Evolutionary conservation across 1,140 invertebrate genomes (phyloP).

Genomic region (Procambarus virginalis): DNA sequence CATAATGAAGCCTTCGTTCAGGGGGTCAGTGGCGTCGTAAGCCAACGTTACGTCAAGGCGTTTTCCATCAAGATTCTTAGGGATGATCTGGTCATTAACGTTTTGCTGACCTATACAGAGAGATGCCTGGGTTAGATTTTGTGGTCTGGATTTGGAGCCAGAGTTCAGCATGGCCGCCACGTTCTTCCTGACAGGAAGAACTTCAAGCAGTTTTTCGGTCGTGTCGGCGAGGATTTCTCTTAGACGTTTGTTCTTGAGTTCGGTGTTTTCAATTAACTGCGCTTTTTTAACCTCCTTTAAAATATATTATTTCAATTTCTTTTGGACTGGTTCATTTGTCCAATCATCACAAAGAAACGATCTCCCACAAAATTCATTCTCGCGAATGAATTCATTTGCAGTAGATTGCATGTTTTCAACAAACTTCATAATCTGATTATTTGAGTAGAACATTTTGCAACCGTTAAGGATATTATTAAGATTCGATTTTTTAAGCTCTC

Average conservation of each 20-base stretch:
- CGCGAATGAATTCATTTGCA: background rate
- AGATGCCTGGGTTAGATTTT: background rate
- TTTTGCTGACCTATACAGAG: conserved; percentile 7
- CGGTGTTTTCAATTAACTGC: background rate
- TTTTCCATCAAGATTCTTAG: conserved; percentile 1
- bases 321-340: background rate
- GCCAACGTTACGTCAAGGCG: background rate
- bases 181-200: background rate
- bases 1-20: conserved; percentile 1
- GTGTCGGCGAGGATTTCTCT: background rate
- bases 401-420: background rate
- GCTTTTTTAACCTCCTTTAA: background rate
- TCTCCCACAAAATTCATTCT: background rate
- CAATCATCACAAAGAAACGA: background rate
- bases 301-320: background rate
- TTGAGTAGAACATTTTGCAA: conserved; percentile 17
- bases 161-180: conserved; percentile 11
- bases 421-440: background rate
- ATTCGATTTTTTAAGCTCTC: background rate
- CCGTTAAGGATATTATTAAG: conserved; percentile 8
- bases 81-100: background rate
- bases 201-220: background rate
- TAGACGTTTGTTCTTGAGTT: background rate
- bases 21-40: background rate
- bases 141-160: conserved; percentile 17